Percentiles rank a stretch among this genome's conserved stretches.
These are phyloP conservation scores for Neodiprion virginianus DNA, from an alignment of 1,140 invertebrate species.

Conservation along the genomic window DNA sequence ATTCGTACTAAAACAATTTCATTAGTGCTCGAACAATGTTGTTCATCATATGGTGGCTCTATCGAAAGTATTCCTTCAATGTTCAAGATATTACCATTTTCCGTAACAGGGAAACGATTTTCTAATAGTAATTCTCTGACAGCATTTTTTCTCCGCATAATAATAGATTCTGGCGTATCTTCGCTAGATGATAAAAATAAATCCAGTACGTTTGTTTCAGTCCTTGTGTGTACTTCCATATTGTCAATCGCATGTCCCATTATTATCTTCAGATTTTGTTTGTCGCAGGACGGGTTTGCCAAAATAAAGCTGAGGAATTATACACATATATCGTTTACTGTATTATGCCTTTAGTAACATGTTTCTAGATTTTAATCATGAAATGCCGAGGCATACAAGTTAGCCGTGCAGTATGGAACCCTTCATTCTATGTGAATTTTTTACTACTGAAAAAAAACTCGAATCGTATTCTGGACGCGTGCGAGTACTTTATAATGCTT, in stretches of 20 bases:
- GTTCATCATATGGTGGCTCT: slow-evolving; percentile 50
- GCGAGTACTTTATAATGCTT: background rate
- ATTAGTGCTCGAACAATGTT: slow-evolving; percentile 50
- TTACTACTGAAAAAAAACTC: slow-evolving; percentile 12
- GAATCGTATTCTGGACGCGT: slow-evolving; percentile 8
- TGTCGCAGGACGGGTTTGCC: slow-evolving; percentile 32
- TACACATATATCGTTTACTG: slow-evolving; percentile 14
- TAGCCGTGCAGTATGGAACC: no score
- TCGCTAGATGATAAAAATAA: slow-evolving; percentile 37
- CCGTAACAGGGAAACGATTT: slow-evolving; percentile 49
- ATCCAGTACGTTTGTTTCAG: slow-evolving; percentile 38
- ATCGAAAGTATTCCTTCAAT: slow-evolving; percentile 48
- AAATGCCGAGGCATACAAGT: background rate
- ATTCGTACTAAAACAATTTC: slow-evolving; percentile 51
- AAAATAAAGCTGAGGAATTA: slow-evolving; percentile 48
- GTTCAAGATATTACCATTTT: slow-evolving; percentile 42
- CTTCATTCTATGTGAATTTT: background rate
- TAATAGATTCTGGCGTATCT: slow-evolving; percentile 28
- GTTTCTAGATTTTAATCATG: background rate
- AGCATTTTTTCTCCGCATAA: slow-evolving; percentile 39
- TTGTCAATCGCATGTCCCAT: slow-evolving; percentile 44
- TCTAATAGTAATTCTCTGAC: slow-evolving; percentile 44
- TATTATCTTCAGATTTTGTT: slow-evolving; percentile 41
- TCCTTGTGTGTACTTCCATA: slow-evolving; percentile 39
- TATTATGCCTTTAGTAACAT: background rate